These are phyloP conservation scores for Naja naja DNA, from an alignment of 2,113 vertebrate species.

Conservation along the genomic window DNA sequence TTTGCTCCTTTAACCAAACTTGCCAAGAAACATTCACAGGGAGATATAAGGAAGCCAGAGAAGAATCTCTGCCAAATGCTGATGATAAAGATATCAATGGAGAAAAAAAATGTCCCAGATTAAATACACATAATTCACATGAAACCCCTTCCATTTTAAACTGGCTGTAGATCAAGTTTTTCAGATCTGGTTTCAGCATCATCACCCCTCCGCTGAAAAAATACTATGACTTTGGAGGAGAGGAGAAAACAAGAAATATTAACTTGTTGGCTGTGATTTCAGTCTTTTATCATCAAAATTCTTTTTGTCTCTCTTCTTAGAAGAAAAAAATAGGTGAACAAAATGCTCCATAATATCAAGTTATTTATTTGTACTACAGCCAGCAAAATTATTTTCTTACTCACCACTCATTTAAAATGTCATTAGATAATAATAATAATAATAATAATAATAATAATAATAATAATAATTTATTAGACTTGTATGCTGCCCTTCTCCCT, in stretches of 20 bases:
- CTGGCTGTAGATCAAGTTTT: neutral
- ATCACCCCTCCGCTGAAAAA: conserved; percentile 10
- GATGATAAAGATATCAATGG: conserved; percentile 52
- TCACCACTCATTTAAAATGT: neutral
- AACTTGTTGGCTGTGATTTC: neutral
- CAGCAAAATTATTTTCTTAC: neutral
- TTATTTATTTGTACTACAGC: rapidly evolving
- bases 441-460: too few relatives aligned
- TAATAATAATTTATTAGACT: too few relatives aligned
- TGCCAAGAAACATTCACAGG: neutral
- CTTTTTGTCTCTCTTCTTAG: neutral
- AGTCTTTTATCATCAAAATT: neutral
- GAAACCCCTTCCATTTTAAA: conserved; percentile 52
- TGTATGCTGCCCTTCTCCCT: too few relatives aligned
- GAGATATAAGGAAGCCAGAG: conserved; percentile 55
- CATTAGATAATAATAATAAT: too few relatives aligned
- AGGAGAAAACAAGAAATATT: neutral
- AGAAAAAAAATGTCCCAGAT: conserved; percentile 36
- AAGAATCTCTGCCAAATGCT: conserved; percentile 45
- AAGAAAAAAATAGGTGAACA: neutral
- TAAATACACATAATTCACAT: conserved; percentile 53
- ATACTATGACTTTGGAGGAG: neutral
- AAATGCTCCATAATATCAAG: neutral
- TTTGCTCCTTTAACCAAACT: conserved; percentile 38
- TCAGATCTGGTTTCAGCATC: conserved; percentile 13